Conservation (phyloP, 2,113 vertebrate species). For the Pituophis catenifer region DNA sequence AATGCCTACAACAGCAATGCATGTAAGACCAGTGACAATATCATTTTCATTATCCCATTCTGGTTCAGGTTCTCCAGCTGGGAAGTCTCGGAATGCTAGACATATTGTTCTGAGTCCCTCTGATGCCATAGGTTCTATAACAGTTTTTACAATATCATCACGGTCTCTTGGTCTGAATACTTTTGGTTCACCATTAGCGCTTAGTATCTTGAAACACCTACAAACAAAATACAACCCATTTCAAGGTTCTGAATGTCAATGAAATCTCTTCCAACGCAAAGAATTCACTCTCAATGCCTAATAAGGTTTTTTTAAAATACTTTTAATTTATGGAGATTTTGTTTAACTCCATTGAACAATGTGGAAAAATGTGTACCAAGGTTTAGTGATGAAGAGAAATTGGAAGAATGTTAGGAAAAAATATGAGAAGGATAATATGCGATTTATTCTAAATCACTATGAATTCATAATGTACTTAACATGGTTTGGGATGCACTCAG, state of each 20-base stretch:
- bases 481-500: not conserved
- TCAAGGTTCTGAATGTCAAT: not conserved
- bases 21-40: conserved; percentile 90
- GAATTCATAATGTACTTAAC: not conserved
- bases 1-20: conserved; percentile 94
- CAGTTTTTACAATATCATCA: conserved; percentile 92
- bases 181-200: conserved; percentile 86
- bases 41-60: conserved; percentile 98
- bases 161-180: conserved; percentile 92
- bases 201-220: conserved; percentile 95
- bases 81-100: conserved; percentile 92
- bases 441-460: not conserved
- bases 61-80: conserved; percentile 86
- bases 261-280: not conserved
- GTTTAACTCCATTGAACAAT: not conserved
- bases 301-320: not conserved
- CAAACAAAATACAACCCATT: not conserved
- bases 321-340: not conserved
- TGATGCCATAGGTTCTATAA: conserved; percentile 98
- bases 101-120: conserved; percentile 98
- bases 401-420: not conserved
- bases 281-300: not conserved
- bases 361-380: not conserved
- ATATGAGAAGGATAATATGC: not conserved
- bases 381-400: not conserved